These are phyloP conservation scores for Hydropotes inermis DNA, from an alignment of 2,113 vertebrate genomes.

Conservation along the genomic window DNA sequence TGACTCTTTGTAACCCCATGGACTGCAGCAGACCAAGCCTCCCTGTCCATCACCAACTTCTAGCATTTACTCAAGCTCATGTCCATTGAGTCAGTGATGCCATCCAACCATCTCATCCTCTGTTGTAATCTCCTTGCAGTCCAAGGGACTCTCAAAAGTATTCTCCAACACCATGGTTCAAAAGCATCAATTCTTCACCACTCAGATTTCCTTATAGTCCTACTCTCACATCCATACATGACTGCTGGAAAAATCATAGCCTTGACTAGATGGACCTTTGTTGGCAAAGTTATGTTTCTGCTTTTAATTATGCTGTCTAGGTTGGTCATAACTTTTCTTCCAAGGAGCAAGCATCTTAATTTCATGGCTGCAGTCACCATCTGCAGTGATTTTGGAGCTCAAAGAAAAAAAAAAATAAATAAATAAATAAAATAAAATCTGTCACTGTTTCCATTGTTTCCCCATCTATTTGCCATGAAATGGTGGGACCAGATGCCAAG, in stretches of 20 bases:
- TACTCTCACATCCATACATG: not conserved
- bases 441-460: not conserved
- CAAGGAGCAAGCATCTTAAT: not conserved
- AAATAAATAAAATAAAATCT: not conserved
- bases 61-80: not conserved
- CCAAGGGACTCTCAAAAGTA: not conserved
- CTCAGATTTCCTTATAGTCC: not conserved
- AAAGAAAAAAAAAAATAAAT: too few relatives aligned
- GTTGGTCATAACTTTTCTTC: not conserved
- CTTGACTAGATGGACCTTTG: not conserved
- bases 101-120: not conserved
- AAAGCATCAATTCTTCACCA: not conserved
- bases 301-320: not conserved
- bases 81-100: not conserved
- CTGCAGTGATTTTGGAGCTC: not conserved
- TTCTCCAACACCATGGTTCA: not conserved
- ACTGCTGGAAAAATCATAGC: not conserved
- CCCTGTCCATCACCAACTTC: not conserved
- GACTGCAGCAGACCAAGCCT: not conserved
- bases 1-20: not conserved
- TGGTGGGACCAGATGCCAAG: not conserved
- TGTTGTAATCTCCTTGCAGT: not conserved
- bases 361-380: not conserved
- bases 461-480: not conserved
- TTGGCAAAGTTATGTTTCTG: not conserved